phyloP scores from a whole-genome alignment of 1,140 invertebrate genomes.

The Listronotus oregonensis region DNA sequence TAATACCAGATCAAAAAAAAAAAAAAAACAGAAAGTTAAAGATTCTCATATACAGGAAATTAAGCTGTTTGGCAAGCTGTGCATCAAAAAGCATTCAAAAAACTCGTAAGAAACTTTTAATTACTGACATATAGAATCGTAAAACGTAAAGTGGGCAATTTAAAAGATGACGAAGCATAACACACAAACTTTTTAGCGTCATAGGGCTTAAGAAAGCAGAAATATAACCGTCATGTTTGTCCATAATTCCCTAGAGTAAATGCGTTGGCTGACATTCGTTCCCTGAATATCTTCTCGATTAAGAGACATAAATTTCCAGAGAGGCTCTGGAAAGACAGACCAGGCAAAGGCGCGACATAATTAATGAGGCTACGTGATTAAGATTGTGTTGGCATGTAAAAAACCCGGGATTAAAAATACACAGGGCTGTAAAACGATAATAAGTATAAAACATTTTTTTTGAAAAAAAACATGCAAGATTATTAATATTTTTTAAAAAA shows the following conservation, averaged over 20 bases:
- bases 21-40: no score
- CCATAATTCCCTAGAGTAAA: constrained; percentile 42
- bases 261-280: constrained; percentile 19
- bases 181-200: constrained; percentile 31
- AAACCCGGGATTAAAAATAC: constrained; percentile 34
- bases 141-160: constrained; percentile 34
- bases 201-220: constrained; percentile 37
- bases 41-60: no score
- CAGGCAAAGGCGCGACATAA: constrained; percentile 40
- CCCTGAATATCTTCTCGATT: constrained; percentile 48
- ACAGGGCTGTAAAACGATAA: background rate
- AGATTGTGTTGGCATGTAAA: constrained; percentile 47
- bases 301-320: constrained; percentile 47
- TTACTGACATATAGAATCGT: constrained; percentile 6
- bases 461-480: no score
- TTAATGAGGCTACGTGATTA: constrained; percentile 52
- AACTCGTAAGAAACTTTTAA: background rate
- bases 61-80: no score
- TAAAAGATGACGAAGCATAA: constrained; percentile 31
- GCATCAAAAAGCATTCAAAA: no score
- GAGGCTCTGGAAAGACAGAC: constrained; percentile 38
- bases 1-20: no score
- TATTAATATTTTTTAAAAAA: no score
- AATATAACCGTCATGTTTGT: constrained; percentile 45
- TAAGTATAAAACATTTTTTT: no score